Base-by-base conservation (phyloP, 2,888 invertebrate genomes). In the Lymantria monacha region DNA sequence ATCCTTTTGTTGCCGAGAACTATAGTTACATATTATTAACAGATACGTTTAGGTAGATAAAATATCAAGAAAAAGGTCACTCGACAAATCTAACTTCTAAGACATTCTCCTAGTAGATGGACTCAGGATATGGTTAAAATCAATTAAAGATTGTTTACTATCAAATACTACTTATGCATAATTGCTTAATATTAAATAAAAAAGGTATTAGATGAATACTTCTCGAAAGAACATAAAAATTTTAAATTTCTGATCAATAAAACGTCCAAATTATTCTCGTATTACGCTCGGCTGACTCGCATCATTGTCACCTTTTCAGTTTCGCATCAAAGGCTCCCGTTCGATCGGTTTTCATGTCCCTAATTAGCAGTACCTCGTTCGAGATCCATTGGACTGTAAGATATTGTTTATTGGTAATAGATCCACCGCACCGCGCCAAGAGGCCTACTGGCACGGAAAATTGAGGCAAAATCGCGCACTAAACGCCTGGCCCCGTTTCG, bases 401-500 rank as follows among this genome's bases (percentile, higher is more conserved):
- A 86, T 84, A 91, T 90, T 90, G 90, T 87, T 89, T 90, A 91
- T 89, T 87, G 88, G 85, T 81, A 84, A 81, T 82, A 84, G 81
- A 85, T 80, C 66, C 74, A 68, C 73, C 76, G 75, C 64, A 70
- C 70, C 67, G 74, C 71, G 70, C 75, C 73, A 70, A 57, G 66
- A 48, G 55, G 71, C 69, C 72, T 75, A 82, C 65, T 83, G 85
- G 87, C 74, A 83, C 74, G 90, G 90, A 90, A 90, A 89, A 89
- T 89, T 88, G 83, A 85, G 83, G 87, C 73, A 80, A 81, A 83
- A 83, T 77, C 79, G 71, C 66, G 69, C 70, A 67, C 69, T 71
- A 75, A 77, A 78, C 69, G 70, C 69, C 63, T 68, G 67, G 66
- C 70, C 72, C 61, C 45, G 43, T 66, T 66, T 69, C 59, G 50